Base-by-base conservation (phyloP, 1,140 invertebrate species). In the Aphidius gifuensis region DNA sequence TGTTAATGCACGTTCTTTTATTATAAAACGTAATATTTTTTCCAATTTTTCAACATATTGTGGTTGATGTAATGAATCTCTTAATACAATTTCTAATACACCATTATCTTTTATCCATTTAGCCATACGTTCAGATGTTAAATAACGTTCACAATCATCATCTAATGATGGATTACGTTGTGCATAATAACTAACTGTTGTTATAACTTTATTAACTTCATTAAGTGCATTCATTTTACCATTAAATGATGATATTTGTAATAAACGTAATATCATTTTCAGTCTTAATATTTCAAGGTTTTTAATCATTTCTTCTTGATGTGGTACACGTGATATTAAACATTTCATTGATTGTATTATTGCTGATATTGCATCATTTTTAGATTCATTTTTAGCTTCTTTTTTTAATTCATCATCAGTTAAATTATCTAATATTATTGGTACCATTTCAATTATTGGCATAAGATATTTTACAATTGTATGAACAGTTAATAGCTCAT, bases 191-290 rank as follows among this genome's bases (percentile, higher is more conserved):
- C 89, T 89, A 46, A 96, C 92, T 74, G 90, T 92, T 39, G 91
- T 89, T 51, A 98, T 95, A 39, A 98, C 92, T 85, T 98, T 97
- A 82, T 99, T 99, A 45, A 99, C 94, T 86, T 99, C 97, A 82
- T 98, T 98, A 44, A 99, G 83, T 40, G 96, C 96, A 78, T 97
- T 98, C 97, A 99, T 99, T 84, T 98, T 98, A 8, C 96, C 96
- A 83, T 98, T 98, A 74, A 98, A 99, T 46, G 95, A 98, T 11
- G 96, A 98, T 75, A 98, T 96, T 85, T 97, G 93, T 58, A 98
- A 82, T 69, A 96, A 87, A 74, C 94, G 89, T 64, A 98, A 83
- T 69, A 98, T 97, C 92, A 98, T 97, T 84, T 96, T 96, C 64
- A 98, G 83, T 71, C 95, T 87, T 83, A 98, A 96, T 79, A 96